These are phyloP conservation scores for Hoplodrina ambigua DNA, from an alignment of 2,888 invertebrate genomes.

Conservation along the genomic window DNA sequence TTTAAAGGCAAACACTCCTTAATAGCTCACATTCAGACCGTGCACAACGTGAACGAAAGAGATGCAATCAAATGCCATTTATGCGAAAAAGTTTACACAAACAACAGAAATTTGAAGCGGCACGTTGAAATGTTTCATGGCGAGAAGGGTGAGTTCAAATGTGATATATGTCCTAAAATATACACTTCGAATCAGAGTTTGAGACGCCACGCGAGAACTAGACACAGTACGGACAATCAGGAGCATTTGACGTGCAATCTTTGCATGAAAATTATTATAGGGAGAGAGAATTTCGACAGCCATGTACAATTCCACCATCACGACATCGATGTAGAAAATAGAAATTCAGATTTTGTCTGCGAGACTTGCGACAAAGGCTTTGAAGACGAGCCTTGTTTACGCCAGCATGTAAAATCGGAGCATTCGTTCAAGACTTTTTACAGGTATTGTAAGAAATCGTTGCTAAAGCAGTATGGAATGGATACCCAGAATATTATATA, in stretches of 20 bases:
- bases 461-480: constrained; percentile 67
- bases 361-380: constrained; percentile 72
- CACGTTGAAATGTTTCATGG: constrained; percentile 81
- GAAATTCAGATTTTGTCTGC: constrained; percentile 64
- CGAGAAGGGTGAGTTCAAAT: constrained; percentile 74
- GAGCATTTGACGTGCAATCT: constrained; percentile 64
- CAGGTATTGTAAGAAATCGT: constrained; percentile 76
- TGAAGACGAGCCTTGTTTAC: constrained; percentile 70
- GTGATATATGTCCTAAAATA: constrained; percentile 80
- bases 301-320: constrained; percentile 65
- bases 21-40: constrained; percentile 75
- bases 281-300: constrained; percentile 66
- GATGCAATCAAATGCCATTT: constrained; percentile 71
- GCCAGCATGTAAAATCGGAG: constrained; percentile 77
- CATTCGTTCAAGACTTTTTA: constrained; percentile 82
- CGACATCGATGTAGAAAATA: constrained; percentile 23
- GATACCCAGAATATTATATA: constrained; percentile 59
- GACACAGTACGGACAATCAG: constrained; percentile 68
- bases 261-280: constrained; percentile 65
- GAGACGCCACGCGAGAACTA: constrained; percentile 71
- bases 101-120: constrained; percentile 77
- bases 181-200: constrained; percentile 82
- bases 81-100: constrained; percentile 78
- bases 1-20: constrained; percentile 78
- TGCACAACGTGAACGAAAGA: constrained; percentile 66